These are phyloP conservation scores for Lydus trimaculatus DNA, from an alignment of 2,888 invertebrate genomes.

Conservation along the genomic window DNA sequence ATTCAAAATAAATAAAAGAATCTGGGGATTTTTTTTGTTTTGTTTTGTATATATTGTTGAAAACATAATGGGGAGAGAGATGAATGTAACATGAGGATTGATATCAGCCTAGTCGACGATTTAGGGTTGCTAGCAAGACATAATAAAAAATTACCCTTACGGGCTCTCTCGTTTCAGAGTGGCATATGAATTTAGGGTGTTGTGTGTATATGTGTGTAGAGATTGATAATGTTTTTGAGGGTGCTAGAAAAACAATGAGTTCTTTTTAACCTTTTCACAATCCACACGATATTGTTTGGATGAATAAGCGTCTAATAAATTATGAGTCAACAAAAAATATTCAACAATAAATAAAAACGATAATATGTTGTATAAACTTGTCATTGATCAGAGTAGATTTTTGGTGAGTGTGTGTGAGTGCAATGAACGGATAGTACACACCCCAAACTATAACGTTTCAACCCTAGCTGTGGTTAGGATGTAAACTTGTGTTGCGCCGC, in stretches of 20 bases:
- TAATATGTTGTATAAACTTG: constrained; percentile 25
- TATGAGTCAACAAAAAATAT: constrained; percentile 1
- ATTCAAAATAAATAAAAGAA: background rate
- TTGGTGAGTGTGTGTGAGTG: constrained; percentile 11
- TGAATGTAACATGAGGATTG: constrained; percentile 4
- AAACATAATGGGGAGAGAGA: background rate
- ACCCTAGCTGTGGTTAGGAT: constrained; percentile 54
- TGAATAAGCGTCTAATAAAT: constrained; percentile 7
- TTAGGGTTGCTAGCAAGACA: background rate
- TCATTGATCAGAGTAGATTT: constrained; percentile 16
- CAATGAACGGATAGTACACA: constrained; percentile 33
- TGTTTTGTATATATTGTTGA: background rate
- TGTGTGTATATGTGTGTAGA: background rate
- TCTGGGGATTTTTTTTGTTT: background rate
- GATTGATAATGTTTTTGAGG: constrained; percentile 11
- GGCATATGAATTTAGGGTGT: constrained; percentile 14
- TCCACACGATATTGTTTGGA: background rate
- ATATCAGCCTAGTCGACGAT: constrained; percentile 1
- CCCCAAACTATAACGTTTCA: constrained; percentile 51
- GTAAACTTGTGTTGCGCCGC: constrained; percentile 58
- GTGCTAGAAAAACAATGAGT: constrained; percentile 3
- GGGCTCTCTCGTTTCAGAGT: background rate
- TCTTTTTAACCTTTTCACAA: constrained; percentile 6
- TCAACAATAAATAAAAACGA: constrained; percentile 17
- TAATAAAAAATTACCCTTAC: constrained; percentile 21